Evolutionary conservation across 1,140 invertebrate species (phyloP).

Genomic region (Panagrolaimus sp.): DNA sequence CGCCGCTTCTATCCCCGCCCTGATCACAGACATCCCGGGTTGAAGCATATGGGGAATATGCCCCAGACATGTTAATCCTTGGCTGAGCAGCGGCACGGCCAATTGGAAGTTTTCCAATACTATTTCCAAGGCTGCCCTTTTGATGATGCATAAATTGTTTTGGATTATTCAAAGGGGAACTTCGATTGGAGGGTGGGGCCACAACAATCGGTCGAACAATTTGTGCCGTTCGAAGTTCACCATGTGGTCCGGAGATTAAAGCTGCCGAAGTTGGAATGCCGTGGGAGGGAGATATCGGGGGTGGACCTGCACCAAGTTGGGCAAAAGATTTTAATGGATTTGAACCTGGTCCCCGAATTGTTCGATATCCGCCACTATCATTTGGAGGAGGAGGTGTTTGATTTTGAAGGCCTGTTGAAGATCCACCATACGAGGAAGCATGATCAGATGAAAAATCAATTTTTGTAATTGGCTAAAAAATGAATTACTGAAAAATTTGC

Average conservation of each 20-base stretch:
- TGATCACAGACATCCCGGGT: not conserved
- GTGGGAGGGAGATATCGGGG: slow-evolving; percentile 16
- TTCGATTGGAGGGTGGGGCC: slow-evolving; percentile 30
- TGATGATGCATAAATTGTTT: not conserved
- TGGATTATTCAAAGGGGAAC: not conserved
- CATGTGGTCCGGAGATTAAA: not conserved
- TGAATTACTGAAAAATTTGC: not conserved
- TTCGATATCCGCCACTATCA: slow-evolving; percentile 38
- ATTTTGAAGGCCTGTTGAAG: slow-evolving; percentile 31
- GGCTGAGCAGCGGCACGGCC: slow-evolving; percentile 13
- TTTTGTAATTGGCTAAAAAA: slow-evolving; percentile 40
- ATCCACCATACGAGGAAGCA: slow-evolving; percentile 31
- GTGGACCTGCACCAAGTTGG: slow-evolving; percentile 29
- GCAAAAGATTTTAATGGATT: slow-evolving; percentile 33
- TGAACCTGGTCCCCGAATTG: slow-evolving; percentile 25
- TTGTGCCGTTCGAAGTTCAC: slow-evolving; percentile 31
- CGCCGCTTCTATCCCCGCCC: not conserved
- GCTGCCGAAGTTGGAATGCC: not conserved
- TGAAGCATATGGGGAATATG: not conserved
- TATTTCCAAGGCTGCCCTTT: not conserved
- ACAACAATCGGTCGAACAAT: slow-evolving; percentile 44
- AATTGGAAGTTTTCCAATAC: not conserved
- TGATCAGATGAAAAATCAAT: slow-evolving; percentile 38
- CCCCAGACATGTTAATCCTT: not conserved
- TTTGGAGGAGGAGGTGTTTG: slow-evolving; percentile 28